Conservation (phyloP, 2,797 vertebrate species). For the Alauda arvensis region DNA sequence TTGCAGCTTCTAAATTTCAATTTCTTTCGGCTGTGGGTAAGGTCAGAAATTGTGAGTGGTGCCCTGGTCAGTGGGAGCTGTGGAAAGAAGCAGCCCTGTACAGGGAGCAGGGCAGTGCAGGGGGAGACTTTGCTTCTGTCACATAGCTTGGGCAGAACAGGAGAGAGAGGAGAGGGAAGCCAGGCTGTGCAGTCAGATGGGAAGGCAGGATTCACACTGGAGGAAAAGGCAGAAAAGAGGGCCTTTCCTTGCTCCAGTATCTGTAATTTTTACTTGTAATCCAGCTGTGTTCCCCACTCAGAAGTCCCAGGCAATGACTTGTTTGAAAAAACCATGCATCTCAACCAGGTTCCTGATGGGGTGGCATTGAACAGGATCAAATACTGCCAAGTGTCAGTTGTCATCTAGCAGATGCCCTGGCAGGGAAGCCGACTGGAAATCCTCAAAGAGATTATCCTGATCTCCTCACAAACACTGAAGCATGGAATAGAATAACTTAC, state of each 20-base stretch:
- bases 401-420: background rate
- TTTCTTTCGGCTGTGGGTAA: background rate
- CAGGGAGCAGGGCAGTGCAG: rapidly evolving
- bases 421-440: background rate
- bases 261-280: background rate
- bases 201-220: background rate
- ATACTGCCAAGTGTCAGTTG: background rate
- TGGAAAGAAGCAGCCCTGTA: background rate
- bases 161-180: background rate
- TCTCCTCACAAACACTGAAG: conserved; percentile 25
- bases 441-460: conserved; percentile 14
- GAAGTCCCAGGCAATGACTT: background rate
- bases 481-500: conserved; percentile 28
- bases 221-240: background rate
- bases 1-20: background rate
- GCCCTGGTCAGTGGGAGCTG: background rate
- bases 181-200: too few species aligned
- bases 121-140: background rate
- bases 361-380: background rate
- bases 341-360: background rate
- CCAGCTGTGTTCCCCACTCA: background rate
- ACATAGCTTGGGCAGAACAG: background rate
- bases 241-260: background rate
- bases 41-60: background rate
- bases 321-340: background rate